Conservation (phyloP, 2,113 vertebrate genomes). For the Scomber colias region DNA sequence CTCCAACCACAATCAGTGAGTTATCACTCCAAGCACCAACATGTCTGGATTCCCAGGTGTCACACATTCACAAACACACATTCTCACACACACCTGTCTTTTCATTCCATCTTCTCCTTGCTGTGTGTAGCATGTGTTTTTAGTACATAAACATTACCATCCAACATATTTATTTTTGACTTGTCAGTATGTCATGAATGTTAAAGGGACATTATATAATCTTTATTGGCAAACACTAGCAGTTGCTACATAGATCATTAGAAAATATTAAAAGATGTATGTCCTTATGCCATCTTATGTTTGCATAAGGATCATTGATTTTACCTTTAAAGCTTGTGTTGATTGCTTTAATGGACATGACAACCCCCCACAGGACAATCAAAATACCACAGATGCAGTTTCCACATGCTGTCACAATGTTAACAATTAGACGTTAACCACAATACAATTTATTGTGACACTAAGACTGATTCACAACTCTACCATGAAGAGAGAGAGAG, state of each 20-base stretch:
- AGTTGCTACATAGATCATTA: too few species aligned
- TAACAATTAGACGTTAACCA: neutral
- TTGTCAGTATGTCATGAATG: neutral
- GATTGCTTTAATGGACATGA: too few species aligned
- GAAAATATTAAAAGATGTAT: too few species aligned
- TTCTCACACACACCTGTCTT: neutral
- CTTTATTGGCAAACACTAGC: neutral
- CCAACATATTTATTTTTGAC: neutral
- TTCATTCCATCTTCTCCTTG: conserved; percentile 6
- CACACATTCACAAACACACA: neutral
- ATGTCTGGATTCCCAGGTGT: conserved; percentile 17
- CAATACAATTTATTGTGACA: neutral
- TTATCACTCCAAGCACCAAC: conserved; percentile 25
- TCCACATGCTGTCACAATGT: too few species aligned
- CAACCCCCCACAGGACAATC: too few species aligned
- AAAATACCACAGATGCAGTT: too few species aligned
- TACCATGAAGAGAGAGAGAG: neutral
- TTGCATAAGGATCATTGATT: too few species aligned
- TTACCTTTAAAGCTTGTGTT: too few species aligned
- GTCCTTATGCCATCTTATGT: too few species aligned
- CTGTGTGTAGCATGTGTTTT: conserved; percentile 5
- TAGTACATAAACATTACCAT: neutral
- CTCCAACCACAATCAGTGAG: conserved; percentile 26
- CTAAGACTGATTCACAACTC: neutral
- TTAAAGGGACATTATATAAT: neutral